Evolutionary conservation across 2,113 vertebrate genomes (phyloP).

Genomic region (Corapipo altera): DNA sequence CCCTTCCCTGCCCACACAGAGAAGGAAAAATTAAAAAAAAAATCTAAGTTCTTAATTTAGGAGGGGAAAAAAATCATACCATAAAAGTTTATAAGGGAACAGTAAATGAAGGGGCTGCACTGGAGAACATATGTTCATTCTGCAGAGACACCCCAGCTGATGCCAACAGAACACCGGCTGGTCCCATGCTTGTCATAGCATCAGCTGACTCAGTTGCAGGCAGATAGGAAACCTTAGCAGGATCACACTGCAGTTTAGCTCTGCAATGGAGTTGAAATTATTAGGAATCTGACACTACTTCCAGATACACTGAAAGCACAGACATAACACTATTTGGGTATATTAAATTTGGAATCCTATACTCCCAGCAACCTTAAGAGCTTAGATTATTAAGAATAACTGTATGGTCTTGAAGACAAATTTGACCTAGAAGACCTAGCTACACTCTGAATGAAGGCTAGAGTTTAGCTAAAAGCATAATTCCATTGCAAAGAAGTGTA

Average conservation of each 20-base stretch:
- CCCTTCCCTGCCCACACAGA: constrained; percentile 2
- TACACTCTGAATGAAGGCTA: not conserved
- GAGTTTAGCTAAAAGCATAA: not conserved
- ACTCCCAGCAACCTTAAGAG: not conserved
- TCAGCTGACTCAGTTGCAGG: constrained; percentile 4
- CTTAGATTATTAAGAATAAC: not conserved
- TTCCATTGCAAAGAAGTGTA: not conserved
- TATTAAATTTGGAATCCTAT: not conserved
- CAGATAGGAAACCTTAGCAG: not conserved
- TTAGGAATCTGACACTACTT: not conserved
- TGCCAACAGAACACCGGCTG: not conserved
- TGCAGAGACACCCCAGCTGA: constrained; percentile 28
- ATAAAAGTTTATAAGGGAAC: constrained; percentile 32
- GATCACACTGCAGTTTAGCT: not conserved
- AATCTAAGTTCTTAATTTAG: constrained; percentile 53
- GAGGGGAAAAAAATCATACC: not conserved
- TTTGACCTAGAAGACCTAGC: not conserved
- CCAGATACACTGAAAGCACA: not conserved
- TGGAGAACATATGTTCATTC: constrained; percentile 27
- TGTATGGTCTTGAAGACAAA: not conserved
- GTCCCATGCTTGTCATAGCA: constrained; percentile 14
- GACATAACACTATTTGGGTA: not conserved
- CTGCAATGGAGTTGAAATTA: not conserved
- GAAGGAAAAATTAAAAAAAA: not conserved
- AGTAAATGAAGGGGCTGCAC: constrained; percentile 22